Conservation (phyloP, 2,888 invertebrate species). For the Agonopterix heracliana region DNA sequence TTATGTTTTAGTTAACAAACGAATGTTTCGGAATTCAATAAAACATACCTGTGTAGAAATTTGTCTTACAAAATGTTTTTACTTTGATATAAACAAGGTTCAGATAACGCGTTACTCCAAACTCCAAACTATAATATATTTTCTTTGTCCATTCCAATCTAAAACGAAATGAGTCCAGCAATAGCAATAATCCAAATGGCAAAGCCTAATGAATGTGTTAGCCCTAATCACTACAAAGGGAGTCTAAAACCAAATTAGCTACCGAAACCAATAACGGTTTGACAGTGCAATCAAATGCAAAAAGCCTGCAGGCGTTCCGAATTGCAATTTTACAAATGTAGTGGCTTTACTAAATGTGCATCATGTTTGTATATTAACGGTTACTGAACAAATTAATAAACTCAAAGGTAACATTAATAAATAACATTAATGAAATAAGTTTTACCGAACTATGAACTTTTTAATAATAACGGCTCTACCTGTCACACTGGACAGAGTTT, state of each 20-base stretch:
- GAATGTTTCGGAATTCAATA: too few relatives aligned
- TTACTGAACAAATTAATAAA: neutral
- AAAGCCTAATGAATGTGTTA: neutral
- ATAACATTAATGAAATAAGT: neutral
- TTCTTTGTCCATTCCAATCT: too few relatives aligned
- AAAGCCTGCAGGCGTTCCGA: neutral
- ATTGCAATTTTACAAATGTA: neutral
- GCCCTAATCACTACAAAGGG: neutral
- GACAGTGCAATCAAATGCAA: slow-evolving; percentile 5
- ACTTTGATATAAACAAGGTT: too few relatives aligned
- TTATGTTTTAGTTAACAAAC: too few relatives aligned
- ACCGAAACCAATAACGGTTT: slow-evolving; percentile 1
- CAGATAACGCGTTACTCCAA: too few relatives aligned
- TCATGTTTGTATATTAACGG: neutral
- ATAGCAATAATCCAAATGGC: too few relatives aligned
- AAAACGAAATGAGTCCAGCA: too few relatives aligned
- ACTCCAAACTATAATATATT: too few relatives aligned
- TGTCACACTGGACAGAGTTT: too few relatives aligned
- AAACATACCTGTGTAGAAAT: too few relatives aligned
- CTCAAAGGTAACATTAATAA: neutral
- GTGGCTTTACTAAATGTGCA: neutral
- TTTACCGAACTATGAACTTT: neutral
- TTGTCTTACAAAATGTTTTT: too few relatives aligned
- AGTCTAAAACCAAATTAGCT: slow-evolving; percentile 2
- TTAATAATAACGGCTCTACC: neutral